Evolutionary conservation across 1,140 invertebrate genomes (phyloP).

Genomic region (Cataglyphis hispanica): DNA sequence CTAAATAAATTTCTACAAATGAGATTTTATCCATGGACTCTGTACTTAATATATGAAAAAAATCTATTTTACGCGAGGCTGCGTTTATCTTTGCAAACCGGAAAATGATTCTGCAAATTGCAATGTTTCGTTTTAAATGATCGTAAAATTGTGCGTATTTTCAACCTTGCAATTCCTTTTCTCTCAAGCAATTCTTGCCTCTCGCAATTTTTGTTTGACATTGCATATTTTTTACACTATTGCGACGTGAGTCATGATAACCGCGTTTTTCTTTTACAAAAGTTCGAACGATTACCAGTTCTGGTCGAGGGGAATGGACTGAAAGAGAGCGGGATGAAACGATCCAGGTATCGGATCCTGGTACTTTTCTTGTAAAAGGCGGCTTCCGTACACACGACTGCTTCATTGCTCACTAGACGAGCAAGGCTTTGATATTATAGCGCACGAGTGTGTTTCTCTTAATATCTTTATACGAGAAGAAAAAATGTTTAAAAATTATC

Average conservation of each 20-base stretch:
- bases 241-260: not conserved
- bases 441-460: not conserved
- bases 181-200: not conserved
- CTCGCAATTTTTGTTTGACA: not conserved
- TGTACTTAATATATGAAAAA: constrained; percentile 3
- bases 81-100: not conserved
- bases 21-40: constrained; percentile 23
- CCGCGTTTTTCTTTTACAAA: constrained; percentile 34
- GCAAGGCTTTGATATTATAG: not conserved
- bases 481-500: not conserved
- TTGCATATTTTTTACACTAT: constrained; percentile 32
- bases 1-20: constrained; percentile 50
- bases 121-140: constrained; percentile 13
- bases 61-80: constrained; percentile 43
- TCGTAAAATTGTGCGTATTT: not conserved
- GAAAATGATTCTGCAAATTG: constrained; percentile 30
- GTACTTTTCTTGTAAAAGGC: constrained; percentile 39
- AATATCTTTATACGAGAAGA: constrained; percentile 31
- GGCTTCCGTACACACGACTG: constrained; percentile 26
- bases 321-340: constrained; percentile 41
- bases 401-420: constrained; percentile 49
- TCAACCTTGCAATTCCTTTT: not conserved
- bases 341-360: constrained; percentile 46
- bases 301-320: constrained; percentile 51
- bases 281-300: constrained; percentile 45